These are phyloP conservation scores for Zootermopsis nevadensis DNA, from an alignment of 2,888 invertebrate genomes.

Conservation along the genomic window DNA sequence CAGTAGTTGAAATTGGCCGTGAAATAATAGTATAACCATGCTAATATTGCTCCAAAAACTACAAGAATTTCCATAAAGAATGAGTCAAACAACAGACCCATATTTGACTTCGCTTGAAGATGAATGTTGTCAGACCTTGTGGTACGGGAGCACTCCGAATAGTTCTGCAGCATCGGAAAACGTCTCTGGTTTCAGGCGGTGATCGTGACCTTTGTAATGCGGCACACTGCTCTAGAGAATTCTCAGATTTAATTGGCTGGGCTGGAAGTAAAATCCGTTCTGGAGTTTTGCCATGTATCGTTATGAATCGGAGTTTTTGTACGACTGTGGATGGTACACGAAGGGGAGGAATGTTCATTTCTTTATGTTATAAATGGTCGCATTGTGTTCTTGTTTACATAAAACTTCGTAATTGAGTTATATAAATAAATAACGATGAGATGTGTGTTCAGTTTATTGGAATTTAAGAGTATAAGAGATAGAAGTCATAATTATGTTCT, in stretches of 20 bases:
- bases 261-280: no score
- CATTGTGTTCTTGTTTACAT: background rate
- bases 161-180: background rate
- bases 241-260: background rate
- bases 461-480: no score
- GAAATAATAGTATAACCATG: constrained; percentile 43
- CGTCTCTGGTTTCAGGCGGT: background rate
- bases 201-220: background rate
- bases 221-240: no score
- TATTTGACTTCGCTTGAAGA: background rate
- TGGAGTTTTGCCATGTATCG: background rate
- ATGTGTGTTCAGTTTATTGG: no score
- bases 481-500: no score
- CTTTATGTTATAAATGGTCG: background rate
- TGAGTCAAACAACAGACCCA: constrained; percentile 30
- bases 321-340: background rate
- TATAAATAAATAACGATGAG: background rate
- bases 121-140: no score
- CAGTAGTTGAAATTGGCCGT: constrained; percentile 46
- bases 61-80: constrained; percentile 24
- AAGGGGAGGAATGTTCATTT: background rate
- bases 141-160: background rate
- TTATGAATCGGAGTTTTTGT: background rate
- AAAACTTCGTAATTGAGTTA: background rate
- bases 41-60: constrained; percentile 23